Conservation (phyloP, 2,113 vertebrate species). For the Pluvialis apricaria region DNA sequence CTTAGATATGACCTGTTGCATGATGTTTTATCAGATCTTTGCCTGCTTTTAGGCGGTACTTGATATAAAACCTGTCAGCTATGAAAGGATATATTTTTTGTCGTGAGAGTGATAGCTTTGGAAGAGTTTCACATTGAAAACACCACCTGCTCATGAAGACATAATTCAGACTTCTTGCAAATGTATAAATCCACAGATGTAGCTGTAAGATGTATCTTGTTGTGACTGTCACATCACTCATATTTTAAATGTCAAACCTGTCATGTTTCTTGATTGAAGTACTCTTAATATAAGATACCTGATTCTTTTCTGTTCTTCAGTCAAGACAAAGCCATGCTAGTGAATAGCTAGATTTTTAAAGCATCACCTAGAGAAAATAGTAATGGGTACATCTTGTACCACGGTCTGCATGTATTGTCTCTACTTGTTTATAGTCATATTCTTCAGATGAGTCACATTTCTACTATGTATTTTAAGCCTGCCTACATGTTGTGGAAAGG, state of each 20-base stretch:
- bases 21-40: background rate
- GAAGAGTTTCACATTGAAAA: slow-evolving; percentile 6
- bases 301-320: background rate
- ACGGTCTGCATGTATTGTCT: background rate
- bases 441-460: background rate
- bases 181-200: background rate
- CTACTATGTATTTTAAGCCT: background rate
- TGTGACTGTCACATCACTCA: slow-evolving; percentile 24
- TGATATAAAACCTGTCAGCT: slow-evolving; percentile 10
- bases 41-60: background rate
- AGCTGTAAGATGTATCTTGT: background rate
- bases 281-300: background rate
- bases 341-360: background rate
- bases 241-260: slow-evolving; percentile 37
- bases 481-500: background rate
- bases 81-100: background rate
- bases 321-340: background rate
- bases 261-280: slow-evolving; percentile 7
- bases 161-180: slow-evolving; percentile 6
- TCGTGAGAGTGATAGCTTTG: background rate
- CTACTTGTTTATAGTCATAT: background rate
- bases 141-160: background rate
- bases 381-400: background rate
- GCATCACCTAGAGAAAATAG: background rate
- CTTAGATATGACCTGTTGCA: background rate